Evolutionary conservation across 2,113 vertebrate genomes (phyloP).

Genomic region (Pogona vitticeps): DNA sequence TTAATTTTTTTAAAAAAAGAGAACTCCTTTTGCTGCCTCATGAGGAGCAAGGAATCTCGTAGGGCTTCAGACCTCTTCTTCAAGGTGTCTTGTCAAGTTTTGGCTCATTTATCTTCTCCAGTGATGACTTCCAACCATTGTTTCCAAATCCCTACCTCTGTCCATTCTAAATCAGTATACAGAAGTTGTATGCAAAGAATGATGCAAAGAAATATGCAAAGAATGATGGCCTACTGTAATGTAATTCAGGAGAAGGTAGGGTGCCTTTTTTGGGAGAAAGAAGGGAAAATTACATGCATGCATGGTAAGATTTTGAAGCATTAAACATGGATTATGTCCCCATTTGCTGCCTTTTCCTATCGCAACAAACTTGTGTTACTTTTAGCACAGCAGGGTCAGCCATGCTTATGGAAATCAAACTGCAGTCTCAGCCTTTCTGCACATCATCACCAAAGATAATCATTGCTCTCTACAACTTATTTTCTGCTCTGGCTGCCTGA

Average conservation of each 20-base stretch:
- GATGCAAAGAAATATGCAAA: neutral
- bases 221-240: neutral
- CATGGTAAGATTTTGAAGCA: neutral
- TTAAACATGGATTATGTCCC: neutral
- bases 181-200: neutral
- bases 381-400: slow-evolving; percentile 33
- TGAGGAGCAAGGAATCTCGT: no score
- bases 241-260: neutral
- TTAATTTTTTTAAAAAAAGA: no score
- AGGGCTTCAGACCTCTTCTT: no score
- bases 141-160: neutral
- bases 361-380: slow-evolving; percentile 28
- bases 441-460: neutral
- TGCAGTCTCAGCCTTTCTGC: slow-evolving; percentile 24
- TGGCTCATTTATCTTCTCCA: neutral
- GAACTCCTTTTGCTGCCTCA: no score
- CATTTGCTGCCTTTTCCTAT: neutral
- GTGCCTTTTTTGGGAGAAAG: neutral
- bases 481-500: slow-evolving; percentile 40
- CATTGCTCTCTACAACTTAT: slow-evolving; percentile 19
- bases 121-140: neutral
- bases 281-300: neutral
- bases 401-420: slow-evolving; percentile 34
- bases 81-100: no score
- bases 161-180: neutral